Evolutionary conservation across 2,797 vertebrate species (phyloP).

Genomic region (Pyrrhura leucotis): DNA sequence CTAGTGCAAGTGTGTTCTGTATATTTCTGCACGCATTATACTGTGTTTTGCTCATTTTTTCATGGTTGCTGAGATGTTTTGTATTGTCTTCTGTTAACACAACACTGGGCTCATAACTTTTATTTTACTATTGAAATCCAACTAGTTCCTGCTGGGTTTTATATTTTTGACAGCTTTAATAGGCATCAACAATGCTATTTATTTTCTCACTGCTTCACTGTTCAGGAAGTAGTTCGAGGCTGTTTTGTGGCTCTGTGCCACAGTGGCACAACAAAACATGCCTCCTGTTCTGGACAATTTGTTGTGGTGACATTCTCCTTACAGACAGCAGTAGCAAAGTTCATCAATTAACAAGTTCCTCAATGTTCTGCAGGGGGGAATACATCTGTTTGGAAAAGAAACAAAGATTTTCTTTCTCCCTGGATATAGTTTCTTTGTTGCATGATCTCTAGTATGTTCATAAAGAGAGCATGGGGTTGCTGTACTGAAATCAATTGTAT

Average conservation of each 20-base stretch:
- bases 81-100: conserved; percentile 54
- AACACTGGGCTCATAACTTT: conserved; percentile 53
- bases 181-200: not conserved
- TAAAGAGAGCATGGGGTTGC: conserved; percentile 53
- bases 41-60: conserved; percentile 66
- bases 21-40: conserved; percentile 64
- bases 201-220: not conserved
- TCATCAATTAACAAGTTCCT: not conserved
- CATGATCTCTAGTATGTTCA: conserved; percentile 59
- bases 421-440: conserved; percentile 57
- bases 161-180: conserved; percentile 7
- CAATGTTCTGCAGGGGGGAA: not conserved
- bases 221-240: conserved; percentile 1
- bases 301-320: not conserved
- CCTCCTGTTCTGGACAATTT: not conserved
- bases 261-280: not conserved
- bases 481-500: conserved; percentile 19
- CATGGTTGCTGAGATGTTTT: conserved; percentile 71
- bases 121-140: conserved; percentile 62
- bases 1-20: conserved; percentile 72
- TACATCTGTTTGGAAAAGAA: not conserved
- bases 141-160: conserved; percentile 5
- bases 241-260: not conserved
- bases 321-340: not conserved
- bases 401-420: not conserved